Evolutionary conservation across 2,888 invertebrate genomes (phyloP), one percentile per base, ranked within the genome.

Genomic region (Agriotes lineatus): DNA sequence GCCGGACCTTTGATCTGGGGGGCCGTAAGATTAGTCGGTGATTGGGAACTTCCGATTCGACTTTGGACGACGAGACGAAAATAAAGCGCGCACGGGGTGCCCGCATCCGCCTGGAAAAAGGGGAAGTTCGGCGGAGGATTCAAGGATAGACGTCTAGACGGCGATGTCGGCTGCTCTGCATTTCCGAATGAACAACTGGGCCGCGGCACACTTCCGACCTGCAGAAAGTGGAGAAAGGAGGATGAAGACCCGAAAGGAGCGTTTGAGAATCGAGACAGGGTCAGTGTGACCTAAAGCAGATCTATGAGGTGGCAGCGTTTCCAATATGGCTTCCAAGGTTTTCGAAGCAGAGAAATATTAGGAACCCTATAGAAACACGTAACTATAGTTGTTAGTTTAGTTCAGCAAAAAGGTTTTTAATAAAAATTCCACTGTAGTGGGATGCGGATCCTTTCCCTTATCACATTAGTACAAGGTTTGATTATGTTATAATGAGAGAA

Each of bases 31-130:
- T 16, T 14, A 58, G 39, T 37, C 20, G 7, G 7, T 42, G 22
- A 58, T 58, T 42, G 57, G 25, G 22, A 22, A 42, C 42, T 58
- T 58, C 57, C 57, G 39, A 42, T 22, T 42, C 22, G 19, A 22
- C 42, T 58, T 42, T 42, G 19, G 54, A 35, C 18, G 42, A 25
- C n/a, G 50, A 14, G 50, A 50, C 18, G n/a, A 52, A 52, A 52
- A 52, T 52, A 33, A 20, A n/a, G 2, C 0, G n/a, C n/a, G 1
- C 22, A 3, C 9, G 20, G 33, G 56, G 56, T 37, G 20, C 56
- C 56, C 56, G 19, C 56, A 56, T 56, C 19, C 14, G 3, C 18
- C 14, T 19, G 10, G 18, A 33, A 33, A 52, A 33, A 16, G 33
- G 52, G 33, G 52, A 52, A 14, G 5, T 14, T 45, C n/a, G 45